phyloP scores from a whole-genome alignment of 1,140 invertebrate genomes.

The Ectropis grisescens region DNA sequence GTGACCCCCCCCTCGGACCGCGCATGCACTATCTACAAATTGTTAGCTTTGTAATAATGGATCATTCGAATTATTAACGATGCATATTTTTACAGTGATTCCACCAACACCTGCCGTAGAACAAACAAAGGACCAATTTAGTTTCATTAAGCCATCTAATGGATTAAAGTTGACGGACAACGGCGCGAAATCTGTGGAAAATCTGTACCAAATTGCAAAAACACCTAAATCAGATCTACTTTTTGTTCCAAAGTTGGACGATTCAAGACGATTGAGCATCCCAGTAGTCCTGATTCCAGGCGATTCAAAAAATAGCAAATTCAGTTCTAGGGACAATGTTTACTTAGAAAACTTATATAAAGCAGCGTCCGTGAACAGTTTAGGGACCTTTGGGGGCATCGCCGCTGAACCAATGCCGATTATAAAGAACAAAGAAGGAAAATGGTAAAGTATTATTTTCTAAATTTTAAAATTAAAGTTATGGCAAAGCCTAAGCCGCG shows the following conservation, averaged over 20 bases:
- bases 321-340: constrained; percentile 45
- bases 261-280: constrained; percentile 49
- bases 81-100: constrained; percentile 38
- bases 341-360: constrained; percentile 57
- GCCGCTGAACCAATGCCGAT: constrained; percentile 54
- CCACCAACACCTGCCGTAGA: constrained; percentile 45
- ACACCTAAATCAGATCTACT: constrained; percentile 32
- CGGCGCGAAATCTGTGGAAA: constrained; percentile 39
- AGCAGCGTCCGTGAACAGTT: constrained; percentile 50
- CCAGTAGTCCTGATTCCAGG: constrained; percentile 51
- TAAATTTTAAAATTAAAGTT: background rate
- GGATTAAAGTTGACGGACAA: constrained; percentile 13
- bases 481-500: background rate
- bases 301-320: constrained; percentile 33
- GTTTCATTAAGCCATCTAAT: constrained; percentile 23
- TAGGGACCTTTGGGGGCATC: constrained; percentile 52
- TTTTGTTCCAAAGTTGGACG: constrained; percentile 40
- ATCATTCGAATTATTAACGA: no score
- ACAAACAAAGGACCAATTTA: constrained; percentile 31
- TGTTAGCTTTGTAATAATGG: no score
- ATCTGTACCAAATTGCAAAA: constrained; percentile 29
- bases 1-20: no score
- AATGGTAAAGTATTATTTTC: constrained; percentile 34
- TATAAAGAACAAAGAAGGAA: constrained; percentile 60
- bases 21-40: no score